Base-by-base conservation (phyloP, 2,797 vertebrate species). In the Liasis olivaceus region DNA sequence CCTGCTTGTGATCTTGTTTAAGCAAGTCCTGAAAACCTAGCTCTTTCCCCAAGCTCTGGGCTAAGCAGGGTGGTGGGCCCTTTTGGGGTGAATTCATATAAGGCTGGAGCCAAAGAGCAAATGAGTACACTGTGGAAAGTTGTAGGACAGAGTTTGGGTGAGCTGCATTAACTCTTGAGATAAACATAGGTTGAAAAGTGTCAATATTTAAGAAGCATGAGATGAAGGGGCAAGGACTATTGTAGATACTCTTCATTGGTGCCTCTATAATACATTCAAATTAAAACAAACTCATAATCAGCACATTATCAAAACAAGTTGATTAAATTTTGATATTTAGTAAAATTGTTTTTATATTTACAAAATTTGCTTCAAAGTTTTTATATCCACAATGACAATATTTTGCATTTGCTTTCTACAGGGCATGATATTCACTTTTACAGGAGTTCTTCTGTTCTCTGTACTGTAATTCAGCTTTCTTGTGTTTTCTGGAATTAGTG, bases 401-500 rank as follows among this genome's bases (percentile, higher is more conserved):
- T 89, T 93, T 89, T 0, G 0, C 89, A 3, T 0, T 66, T 81
- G 28, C 88, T 87, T 3, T 1, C 11, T 2, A 77, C 66, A 42
- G 5, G 1, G 3, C 22, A 69, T 91, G 72, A 66, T 86, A 36
- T 56, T 66, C 5, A 36, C 62, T 36, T 86, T 63, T 62, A n/a
- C 2, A 26, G 62, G 31, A 92, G 1, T 5, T 17, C 51, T 51
- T 51, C 51, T 51, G 51, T 51, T 51, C 51, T 6, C 94, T 96
- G 54, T 2, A 92, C 91, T 92, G 93, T 94, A 95, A 85, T 0
- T n/a, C 93, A 77, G 54, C 91, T 95, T 93, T 89, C 93, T 95
- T 96, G 94, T 96, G 93, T 94, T 93, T 95, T 93, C 94, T 95
- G 91, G 91, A 97, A 93, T 93, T 72, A 93, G 94, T 92, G 54